Evolutionary conservation across 2,888 invertebrate genomes (phyloP).

Genomic region (Patella depressa): DNA sequence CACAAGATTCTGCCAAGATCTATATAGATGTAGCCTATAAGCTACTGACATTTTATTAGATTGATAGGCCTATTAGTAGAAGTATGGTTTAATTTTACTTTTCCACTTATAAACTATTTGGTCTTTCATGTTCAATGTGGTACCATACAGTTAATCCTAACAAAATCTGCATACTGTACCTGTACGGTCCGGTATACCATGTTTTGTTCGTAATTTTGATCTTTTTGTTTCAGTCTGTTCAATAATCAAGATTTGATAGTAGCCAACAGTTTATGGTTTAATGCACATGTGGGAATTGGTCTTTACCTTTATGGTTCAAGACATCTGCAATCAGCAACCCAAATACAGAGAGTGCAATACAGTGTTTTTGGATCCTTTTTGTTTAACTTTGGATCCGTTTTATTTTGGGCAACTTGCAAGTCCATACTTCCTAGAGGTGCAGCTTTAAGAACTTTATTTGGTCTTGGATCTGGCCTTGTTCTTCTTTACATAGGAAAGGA

Average conservation of each 20-base stretch:
- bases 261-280: slow-evolving; percentile 82
- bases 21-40: no score
- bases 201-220: not conserved
- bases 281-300: slow-evolving; percentile 86
- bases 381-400: slow-evolving; percentile 90
- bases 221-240: slow-evolving; percentile 66
- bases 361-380: slow-evolving; percentile 75
- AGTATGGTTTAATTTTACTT: no score
- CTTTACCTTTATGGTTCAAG: slow-evolving; percentile 86
- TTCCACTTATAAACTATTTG: no score
- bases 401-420: slow-evolving; percentile 89
- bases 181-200: no score
- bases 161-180: no score
- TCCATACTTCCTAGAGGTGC: slow-evolving; percentile 83
- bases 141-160: no score
- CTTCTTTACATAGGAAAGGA: slow-evolving; percentile 50
- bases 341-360: slow-evolving; percentile 79
- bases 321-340: slow-evolving; percentile 79
- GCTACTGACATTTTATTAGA: no score
- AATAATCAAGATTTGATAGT: slow-evolving; percentile 62
- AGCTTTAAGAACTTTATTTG: slow-evolving; percentile 78
- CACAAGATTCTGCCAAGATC: no score
- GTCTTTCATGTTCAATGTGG: no score
- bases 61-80: no score
- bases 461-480: slow-evolving; percentile 73